Evolutionary conservation across 2,888 invertebrate species (phyloP).

Genomic region (Volucella bombylans): DNA sequence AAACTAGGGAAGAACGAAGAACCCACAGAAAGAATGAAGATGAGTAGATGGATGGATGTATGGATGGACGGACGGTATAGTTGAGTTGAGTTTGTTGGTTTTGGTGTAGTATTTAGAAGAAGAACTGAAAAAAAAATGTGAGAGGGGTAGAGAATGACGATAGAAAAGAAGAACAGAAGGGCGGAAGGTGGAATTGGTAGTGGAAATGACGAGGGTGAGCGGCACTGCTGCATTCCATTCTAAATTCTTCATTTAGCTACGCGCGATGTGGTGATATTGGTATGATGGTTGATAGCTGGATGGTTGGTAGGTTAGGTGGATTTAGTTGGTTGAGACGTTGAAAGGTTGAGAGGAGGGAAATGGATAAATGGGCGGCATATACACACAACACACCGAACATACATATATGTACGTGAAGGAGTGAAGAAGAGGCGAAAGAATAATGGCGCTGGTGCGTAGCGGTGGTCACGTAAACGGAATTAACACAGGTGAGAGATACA

Average conservation of each 20-base stretch:
- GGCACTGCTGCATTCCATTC: slow-evolving; percentile 66
- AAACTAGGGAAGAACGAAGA: slow-evolving; percentile 30
- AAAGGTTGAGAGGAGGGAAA: not conserved
- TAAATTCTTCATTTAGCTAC: slow-evolving; percentile 62
- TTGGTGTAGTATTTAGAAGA: no score
- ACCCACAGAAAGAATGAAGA: slow-evolving; percentile 50
- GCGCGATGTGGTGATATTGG: slow-evolving; percentile 51
- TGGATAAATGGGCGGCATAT: slow-evolving; percentile 32
- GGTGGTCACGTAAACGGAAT: slow-evolving; percentile 72
- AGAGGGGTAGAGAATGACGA: not conserved
- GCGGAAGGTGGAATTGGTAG: not conserved
- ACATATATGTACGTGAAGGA: slow-evolving; percentile 1
- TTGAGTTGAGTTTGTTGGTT: slow-evolving; percentile 7
- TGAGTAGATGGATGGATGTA: not conserved
- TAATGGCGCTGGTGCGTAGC: slow-evolving; percentile 71
- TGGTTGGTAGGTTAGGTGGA: no score
- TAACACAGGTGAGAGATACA: slow-evolving; percentile 71
- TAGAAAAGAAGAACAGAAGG: slow-evolving; percentile 4
- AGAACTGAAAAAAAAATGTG: no score
- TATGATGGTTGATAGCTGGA: slow-evolving; percentile 27
- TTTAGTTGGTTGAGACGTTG: not conserved
- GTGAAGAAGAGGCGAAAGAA: slow-evolving; percentile 13
- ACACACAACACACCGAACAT: slow-evolving; percentile 15
- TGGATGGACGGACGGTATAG: slow-evolving; percentile 13
- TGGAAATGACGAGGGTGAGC: slow-evolving; percentile 26